Evolutionary conservation across 2,113 vertebrate species (phyloP), one percentile per base, ranked within the genome.

Genomic region (Megaptera novaeangliae): DNA sequence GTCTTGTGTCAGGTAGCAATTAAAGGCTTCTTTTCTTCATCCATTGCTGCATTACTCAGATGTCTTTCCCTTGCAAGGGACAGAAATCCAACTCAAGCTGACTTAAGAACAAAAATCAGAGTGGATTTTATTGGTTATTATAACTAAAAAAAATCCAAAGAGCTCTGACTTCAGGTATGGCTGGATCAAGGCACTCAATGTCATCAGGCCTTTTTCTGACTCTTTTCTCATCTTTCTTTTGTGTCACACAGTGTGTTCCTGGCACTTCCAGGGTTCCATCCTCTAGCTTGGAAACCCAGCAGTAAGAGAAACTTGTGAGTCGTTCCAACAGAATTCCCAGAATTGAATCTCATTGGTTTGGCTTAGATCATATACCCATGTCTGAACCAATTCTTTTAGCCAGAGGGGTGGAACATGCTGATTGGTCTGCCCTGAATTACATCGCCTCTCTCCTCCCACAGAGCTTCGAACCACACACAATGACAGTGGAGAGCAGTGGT

Each of bases 51-150:
- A 6, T 57, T 66, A 29, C 27, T 14, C 49, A 64, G 66, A 77
- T 59, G 36, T 52, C 21, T 66, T 84, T 77, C 31, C 75, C 36
- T 69, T 61, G 8, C 23, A 74, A 89, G 10, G 21, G 55, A 61
- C 17, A 96, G 31, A 92, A 92, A 74, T 61, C 52, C 59, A 88
- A n/a, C 20, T 80, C n/a, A 31, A 77, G n/a, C 18, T 34, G 20
- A 75, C 44, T 57, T 25, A 91, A n/a, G n/a, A n/a, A 55, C 78
- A 84, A 85, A 88, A 78, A 66, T 10, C 31, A 1, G 49, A 29
- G 10, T 57, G 15, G 20, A n/a, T 94, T 71, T 82, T 57, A 55
- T 29, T 63, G 2, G 34, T 85, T 63, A 34, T 41, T 49, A 29
- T 41, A 91, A 52, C 5, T 31, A 2, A 66, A 81, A 69, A 36